A percentile compares a stretch with the other conserved stretches of the same genome.
These are phyloP conservation scores for Upupa epops DNA, from an alignment of 2,113 vertebrate species.

Conservation along the genomic window DNA sequence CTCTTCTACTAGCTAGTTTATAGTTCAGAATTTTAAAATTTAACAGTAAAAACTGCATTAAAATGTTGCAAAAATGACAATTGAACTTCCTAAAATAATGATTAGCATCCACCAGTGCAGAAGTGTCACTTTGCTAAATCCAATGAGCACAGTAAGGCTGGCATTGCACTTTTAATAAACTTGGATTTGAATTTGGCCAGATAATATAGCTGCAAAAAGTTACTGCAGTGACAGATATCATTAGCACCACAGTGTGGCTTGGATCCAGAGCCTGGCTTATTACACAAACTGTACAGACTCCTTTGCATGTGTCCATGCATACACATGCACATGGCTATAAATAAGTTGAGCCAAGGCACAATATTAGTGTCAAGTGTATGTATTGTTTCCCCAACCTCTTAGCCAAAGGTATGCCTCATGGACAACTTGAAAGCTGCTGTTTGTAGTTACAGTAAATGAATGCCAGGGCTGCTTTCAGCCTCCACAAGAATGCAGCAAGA, in stretches of 20 bases:
- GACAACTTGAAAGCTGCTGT: background rate
- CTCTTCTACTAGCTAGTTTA: background rate
- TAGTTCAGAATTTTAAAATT: background rate
- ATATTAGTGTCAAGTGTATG: background rate
- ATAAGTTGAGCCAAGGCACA: slow-evolving; percentile 1
- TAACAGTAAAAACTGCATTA: background rate
- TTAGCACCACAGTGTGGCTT: background rate
- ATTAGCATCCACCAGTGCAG: background rate
- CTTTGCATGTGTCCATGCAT: accelerated
- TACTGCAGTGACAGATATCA: slow-evolving; percentile 15
- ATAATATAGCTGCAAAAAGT: background rate
- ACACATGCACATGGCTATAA: background rate
- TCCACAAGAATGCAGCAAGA: slow-evolving; percentile 43
- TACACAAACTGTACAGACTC: background rate
- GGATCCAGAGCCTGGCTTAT: background rate
- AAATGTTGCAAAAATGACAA: background rate
- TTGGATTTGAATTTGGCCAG: background rate
- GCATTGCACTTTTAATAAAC: background rate
- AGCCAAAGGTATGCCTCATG: background rate
- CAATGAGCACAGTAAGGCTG: background rate
- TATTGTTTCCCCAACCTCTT: background rate
- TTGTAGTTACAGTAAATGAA: slow-evolving; percentile 15
- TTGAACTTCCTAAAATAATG: background rate
- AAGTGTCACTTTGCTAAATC: background rate
- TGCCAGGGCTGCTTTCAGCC: slow-evolving; percentile 15